Percentiles rank a stretch among this genome's conserved stretches.
Conservation (phyloP, 2,888 invertebrate species). For the Ptychoptera albimana region DNA sequence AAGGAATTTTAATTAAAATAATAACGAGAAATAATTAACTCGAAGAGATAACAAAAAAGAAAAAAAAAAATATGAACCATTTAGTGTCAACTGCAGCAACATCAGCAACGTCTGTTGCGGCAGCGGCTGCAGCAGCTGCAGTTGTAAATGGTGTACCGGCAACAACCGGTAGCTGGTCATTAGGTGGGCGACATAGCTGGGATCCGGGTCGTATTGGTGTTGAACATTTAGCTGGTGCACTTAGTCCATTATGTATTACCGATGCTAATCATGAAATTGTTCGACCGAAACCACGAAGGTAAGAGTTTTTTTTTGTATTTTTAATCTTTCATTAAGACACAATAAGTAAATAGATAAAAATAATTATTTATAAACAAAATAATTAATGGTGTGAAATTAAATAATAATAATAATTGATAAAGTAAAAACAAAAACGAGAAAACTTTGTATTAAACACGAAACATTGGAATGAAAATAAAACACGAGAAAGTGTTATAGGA, state of each 20-base stretch:
- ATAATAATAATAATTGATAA: not conserved
- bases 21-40: too few species aligned
- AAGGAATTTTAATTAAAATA: too few species aligned
- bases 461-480: too few species aligned
- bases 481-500: slow-evolving; percentile 5
- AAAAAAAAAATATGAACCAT: too few species aligned
- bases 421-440: not conserved
- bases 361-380: not conserved
- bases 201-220: slow-evolving; percentile 33
- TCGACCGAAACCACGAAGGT: slow-evolving; percentile 74
- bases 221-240: slow-evolving; percentile 42
- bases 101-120: not conserved
- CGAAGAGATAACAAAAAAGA: too few species aligned
- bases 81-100: not conserved
- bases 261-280: slow-evolving; percentile 72
- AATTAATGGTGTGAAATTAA: not conserved
- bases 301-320: slow-evolving; percentile 14
- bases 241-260: slow-evolving; percentile 48
- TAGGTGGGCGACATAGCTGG: slow-evolving; percentile 29
- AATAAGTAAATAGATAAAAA: not conserved
- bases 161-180: slow-evolving; percentile 7
- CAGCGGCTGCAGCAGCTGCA: not conserved
- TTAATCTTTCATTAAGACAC: not conserved
- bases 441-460: not conserved
- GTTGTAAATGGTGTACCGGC: slow-evolving; percentile 1